phyloP scores from a whole-genome alignment of 1,140 invertebrate genomes.

The Rhyzopertha dominica region DNA sequence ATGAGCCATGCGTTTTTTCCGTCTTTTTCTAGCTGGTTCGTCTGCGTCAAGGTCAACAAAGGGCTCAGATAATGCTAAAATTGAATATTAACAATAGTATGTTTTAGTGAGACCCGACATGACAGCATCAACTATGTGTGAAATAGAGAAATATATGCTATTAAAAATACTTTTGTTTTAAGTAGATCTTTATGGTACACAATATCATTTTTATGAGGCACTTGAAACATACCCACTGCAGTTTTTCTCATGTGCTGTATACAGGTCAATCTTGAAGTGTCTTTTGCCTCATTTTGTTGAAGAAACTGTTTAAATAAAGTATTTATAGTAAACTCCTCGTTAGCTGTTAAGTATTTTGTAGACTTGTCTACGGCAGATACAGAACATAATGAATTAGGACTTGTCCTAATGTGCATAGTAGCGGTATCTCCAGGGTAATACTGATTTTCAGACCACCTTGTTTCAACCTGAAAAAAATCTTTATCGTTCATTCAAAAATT shows the following conservation, averaged over 20 bases:
- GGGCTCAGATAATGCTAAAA: constrained; percentile 4
- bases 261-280: constrained; percentile 25
- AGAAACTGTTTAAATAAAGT: constrained; percentile 23
- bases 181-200: too few relatives aligned
- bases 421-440: constrained; percentile 49
- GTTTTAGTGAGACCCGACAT: too few relatives aligned
- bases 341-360: constrained; percentile 38
- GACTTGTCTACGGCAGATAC: constrained; percentile 58
- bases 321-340: constrained; percentile 14
- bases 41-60: constrained; percentile 8
- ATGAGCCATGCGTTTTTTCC: constrained; percentile 22
- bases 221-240: constrained; percentile 17
- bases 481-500: constrained; percentile 1
- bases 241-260: constrained; percentile 20
- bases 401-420: constrained; percentile 49
- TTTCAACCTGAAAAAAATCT: constrained; percentile 25
- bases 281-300: constrained; percentile 11
- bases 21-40: background rate
- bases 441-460: constrained; percentile 29
- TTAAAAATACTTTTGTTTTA: too few relatives aligned
- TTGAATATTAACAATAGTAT: too few relatives aligned
- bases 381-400: constrained; percentile 54
- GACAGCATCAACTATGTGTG: too few relatives aligned
- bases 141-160: too few relatives aligned
- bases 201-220: too few relatives aligned